These are phyloP conservation scores for Orestias chungarensis DNA, from an alignment of 2,797 vertebrate species.

Conservation along the genomic window DNA sequence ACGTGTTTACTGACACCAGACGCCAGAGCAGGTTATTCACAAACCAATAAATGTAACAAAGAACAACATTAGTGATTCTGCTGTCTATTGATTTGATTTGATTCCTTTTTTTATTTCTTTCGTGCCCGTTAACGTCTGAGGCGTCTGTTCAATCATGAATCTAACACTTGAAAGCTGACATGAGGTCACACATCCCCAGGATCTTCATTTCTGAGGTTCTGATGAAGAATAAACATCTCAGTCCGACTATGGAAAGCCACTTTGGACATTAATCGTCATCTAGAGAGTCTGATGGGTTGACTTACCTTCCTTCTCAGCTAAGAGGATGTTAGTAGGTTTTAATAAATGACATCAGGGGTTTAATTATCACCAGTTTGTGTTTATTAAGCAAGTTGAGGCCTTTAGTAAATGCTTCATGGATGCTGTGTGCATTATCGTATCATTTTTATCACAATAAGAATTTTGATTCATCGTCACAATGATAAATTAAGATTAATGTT, in stretches of 20 bases:
- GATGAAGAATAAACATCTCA: neutral
- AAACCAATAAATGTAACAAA: neutral
- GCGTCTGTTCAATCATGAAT: neutral
- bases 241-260: neutral
- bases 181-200: neutral
- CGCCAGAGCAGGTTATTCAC: neutral
- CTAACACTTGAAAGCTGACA: neutral
- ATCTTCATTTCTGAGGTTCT: neutral
- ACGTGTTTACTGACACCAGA: conserved; percentile 2
- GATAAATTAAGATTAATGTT: too few relatives aligned
- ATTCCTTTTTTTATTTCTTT: neutral
- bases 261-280: neutral
- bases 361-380: too few relatives aligned
- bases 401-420: too few relatives aligned
- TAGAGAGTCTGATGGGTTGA: neutral
- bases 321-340: too few relatives aligned
- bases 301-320: neutral
- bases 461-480: too few relatives aligned
- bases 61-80: neutral
- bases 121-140: neutral
- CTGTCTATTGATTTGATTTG: too few relatives aligned
- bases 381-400: too few relatives aligned
- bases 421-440: too few relatives aligned
- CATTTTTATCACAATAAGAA: too few relatives aligned
- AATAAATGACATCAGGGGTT: neutral